A percentile compares a stretch with the other conserved stretches of the same genome.
phyloP scores from a whole-genome alignment of 92 coral and sea anemone genomes.

The Paragorgia papillata region DNA sequence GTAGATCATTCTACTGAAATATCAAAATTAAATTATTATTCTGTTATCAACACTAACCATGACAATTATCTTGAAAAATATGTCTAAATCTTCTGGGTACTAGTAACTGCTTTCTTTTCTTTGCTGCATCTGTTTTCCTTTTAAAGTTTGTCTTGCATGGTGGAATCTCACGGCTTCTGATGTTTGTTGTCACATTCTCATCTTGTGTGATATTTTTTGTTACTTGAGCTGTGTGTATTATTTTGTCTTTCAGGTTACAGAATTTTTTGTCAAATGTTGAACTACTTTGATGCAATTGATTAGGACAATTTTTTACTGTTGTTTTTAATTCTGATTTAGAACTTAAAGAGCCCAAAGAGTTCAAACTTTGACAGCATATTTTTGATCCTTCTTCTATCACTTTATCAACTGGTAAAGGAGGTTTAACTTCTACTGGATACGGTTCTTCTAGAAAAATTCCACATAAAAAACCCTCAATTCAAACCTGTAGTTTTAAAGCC shows the following conservation, averaged over 20 bases:
- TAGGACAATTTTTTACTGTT: background rate
- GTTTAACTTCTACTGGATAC: slow-evolving; percentile 15
- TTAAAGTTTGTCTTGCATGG: background rate
- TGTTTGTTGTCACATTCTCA: background rate
- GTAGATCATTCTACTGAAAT: too few species aligned
- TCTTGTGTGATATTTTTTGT: background rate
- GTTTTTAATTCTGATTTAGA: background rate
- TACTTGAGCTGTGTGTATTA: background rate
- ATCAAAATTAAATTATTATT: too few species aligned
- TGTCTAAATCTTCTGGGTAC: slow-evolving; percentile 20
- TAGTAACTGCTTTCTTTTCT: background rate
- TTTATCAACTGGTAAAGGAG: slow-evolving; percentile 23
- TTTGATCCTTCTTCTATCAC: background rate
- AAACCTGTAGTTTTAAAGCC: too few species aligned
- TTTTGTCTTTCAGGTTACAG: background rate
- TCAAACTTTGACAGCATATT: background rate
- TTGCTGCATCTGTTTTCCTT: background rate
- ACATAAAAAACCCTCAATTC: background rate
- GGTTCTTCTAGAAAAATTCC: slow-evolving; percentile 14
- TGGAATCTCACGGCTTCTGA: background rate
- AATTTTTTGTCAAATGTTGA: background rate
- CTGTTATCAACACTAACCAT: slow-evolving; percentile 1
- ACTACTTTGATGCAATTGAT: background rate
- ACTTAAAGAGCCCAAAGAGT: background rate
- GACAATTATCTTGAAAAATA: slow-evolving; percentile 10